These are phyloP conservation scores for Deroplatys truncata DNA, from an alignment of 2,888 invertebrate species.

Conservation along the genomic window DNA sequence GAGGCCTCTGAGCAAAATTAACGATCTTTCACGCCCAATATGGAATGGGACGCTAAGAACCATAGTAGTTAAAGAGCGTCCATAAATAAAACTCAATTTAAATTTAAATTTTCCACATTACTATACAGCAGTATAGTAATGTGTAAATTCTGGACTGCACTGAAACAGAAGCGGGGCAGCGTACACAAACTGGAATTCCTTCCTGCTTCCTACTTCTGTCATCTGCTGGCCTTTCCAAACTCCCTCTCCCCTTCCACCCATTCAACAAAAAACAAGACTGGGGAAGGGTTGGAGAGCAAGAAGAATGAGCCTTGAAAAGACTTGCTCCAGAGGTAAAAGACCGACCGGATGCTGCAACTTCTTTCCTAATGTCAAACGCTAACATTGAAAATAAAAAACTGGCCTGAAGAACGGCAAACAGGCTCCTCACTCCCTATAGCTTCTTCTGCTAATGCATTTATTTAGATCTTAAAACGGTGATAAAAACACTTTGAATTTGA, in stretches of 20 bases:
- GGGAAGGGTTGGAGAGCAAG: not conserved
- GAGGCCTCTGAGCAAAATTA: too few species aligned
- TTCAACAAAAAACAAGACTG: not conserved
- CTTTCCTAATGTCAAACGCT: not conserved
- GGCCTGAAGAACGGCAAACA: not conserved
- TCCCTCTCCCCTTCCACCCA: not conserved
- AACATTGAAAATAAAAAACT: not conserved
- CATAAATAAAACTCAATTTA: too few species aligned
- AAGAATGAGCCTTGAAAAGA: not conserved
- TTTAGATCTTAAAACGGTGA: not conserved
- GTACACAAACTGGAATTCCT: not conserved
- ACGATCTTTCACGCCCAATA: too few species aligned
- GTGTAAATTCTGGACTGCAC: not conserved
- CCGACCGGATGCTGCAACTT: not conserved
- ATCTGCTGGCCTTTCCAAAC: not conserved
- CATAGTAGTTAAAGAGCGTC: too few species aligned
- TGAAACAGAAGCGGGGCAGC: not conserved
- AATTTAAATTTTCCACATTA: not conserved
- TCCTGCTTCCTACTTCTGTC: not conserved
- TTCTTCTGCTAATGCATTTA: not conserved
- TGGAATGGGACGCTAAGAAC: too few species aligned
- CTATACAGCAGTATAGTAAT: not conserved
- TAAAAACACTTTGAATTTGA: not conserved
- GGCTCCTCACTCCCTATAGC: not conserved
- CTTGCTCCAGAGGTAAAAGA: not conserved